Base-by-base conservation (phyloP, 2,113 vertebrate genomes). In the Crotalus helleri region DNA sequence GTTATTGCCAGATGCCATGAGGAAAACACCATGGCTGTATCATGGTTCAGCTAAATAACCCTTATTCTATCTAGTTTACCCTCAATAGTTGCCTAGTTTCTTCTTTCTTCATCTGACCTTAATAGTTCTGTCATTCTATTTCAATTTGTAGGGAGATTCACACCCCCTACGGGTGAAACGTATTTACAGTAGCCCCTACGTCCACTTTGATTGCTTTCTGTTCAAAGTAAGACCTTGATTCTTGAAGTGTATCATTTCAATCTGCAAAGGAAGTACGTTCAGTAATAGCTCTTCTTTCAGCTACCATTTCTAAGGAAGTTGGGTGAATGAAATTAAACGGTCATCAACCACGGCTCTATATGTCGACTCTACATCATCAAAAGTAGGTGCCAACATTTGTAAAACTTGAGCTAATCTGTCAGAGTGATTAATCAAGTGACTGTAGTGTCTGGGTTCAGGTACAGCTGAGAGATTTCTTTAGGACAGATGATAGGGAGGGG, bases 131-230 rank as follows among this genome's bases (percentile, higher is more conserved):
- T 85, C 21, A 81, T 91, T 85, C 21, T 0, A 0, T 5, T 91
- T 93, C 24, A 0, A 11, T 93, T 49, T 81, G n/a, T n/a, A 55
- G 88, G 81, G 85, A 0, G 0, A 85, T 93, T 89, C 44, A 87
- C 33, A 59, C 91, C 54, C 85, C n/a, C 89, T 88, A 51, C 53
- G 69, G 81, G 17, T 57, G 51, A 93, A 54, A 61, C 4, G 3
- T 19, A 88, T 64, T 86, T 0, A 54, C 1, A 10, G 33, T 69
- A 51, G 3, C 7, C 1, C 23, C 85, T 86, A 46, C 2, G 6
- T 88, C 93, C 85, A 1, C 7, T 93, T 95, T 93, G 57, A 88
- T 58, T 92, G 57, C n/a, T 86, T 55, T 89, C 2, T 58, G 49
- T 87, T 55, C 86, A 87, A 46, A 87, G 90, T 51, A 55, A 91